Percentiles rank a stretch among this genome's conserved stretches.
Conservation (phyloP, 2,797 vertebrate genomes). For the Gallinago solitaria region DNA sequence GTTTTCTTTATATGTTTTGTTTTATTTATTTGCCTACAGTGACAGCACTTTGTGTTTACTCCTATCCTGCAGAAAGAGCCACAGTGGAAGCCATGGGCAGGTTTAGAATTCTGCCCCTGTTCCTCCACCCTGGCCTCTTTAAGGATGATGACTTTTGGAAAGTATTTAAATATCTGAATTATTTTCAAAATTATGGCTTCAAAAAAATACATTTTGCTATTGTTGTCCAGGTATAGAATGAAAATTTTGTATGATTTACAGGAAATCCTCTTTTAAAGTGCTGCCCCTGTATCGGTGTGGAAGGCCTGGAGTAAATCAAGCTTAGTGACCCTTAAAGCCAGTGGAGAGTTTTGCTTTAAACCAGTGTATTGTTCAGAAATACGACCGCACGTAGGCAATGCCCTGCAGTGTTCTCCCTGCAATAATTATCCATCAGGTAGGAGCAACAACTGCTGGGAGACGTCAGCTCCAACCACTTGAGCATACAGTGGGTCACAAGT, state of each 20-base stretch:
- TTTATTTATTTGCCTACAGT: not conserved
- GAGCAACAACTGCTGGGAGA: not conserved
- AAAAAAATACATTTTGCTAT: not conserved
- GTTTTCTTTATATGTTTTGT: not conserved
- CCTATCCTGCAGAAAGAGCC: not conserved
- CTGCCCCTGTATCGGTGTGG: not conserved
- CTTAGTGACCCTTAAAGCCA: not conserved
- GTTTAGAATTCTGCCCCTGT: not conserved
- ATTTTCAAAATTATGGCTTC: not conserved
- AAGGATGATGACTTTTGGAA: not conserved
- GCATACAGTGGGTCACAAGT: accelerated
- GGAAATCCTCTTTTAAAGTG: not conserved
- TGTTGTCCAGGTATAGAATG: not conserved
- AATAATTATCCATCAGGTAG: accelerated
- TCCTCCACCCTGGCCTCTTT: not conserved
- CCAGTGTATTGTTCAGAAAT: not conserved
- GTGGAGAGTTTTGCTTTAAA: not conserved
- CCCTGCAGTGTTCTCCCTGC: not conserved
- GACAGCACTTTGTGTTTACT: not conserved
- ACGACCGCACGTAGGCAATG: accelerated
- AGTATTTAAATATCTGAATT: not conserved
- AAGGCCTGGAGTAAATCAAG: not conserved
- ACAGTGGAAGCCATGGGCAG: not conserved
- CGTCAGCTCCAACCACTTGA: not conserved
- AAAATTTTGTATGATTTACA: not conserved